Conservation (phyloP, 2,797 vertebrate species). For the Aselliscus stoliczkanus region DNA sequence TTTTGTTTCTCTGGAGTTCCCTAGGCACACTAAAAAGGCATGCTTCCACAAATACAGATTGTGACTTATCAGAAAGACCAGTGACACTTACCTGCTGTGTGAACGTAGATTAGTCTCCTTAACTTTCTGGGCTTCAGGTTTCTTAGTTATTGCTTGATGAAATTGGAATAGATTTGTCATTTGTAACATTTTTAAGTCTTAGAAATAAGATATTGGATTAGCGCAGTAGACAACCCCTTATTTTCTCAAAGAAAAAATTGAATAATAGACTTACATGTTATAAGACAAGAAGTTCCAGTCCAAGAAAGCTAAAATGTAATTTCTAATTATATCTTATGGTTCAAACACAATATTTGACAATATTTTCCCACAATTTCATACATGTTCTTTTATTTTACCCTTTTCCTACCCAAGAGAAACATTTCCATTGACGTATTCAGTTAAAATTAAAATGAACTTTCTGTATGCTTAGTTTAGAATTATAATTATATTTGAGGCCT, state of each 20-base stretch:
- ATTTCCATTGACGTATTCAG: not conserved
- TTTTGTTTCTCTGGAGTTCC: not conserved
- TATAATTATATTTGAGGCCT: not conserved
- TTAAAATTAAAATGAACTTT: conserved; percentile 10
- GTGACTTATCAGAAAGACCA: not conserved
- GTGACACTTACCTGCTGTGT: not conserved
- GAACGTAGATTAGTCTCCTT: not conserved
- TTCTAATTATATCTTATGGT: not conserved
- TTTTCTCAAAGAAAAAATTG: not conserved
- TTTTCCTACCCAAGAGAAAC: not conserved
- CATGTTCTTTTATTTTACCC: not conserved
- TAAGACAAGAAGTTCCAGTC: not conserved
- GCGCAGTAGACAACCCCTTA: not conserved
- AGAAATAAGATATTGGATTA: not conserved
- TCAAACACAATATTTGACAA: not conserved
- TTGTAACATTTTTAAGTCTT: not conserved
- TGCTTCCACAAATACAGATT: not conserved
- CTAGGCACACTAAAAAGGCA: not conserved
- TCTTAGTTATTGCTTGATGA: not conserved
- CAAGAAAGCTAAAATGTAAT: not conserved
- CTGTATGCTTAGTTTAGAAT: not conserved
- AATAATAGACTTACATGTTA: not conserved
- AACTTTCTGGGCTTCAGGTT: not conserved
- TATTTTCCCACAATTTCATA: not conserved
- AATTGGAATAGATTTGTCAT: not conserved